Evolutionary conservation across 2,113 vertebrate genomes (phyloP).

Genomic region (Equus quagga): DNA sequence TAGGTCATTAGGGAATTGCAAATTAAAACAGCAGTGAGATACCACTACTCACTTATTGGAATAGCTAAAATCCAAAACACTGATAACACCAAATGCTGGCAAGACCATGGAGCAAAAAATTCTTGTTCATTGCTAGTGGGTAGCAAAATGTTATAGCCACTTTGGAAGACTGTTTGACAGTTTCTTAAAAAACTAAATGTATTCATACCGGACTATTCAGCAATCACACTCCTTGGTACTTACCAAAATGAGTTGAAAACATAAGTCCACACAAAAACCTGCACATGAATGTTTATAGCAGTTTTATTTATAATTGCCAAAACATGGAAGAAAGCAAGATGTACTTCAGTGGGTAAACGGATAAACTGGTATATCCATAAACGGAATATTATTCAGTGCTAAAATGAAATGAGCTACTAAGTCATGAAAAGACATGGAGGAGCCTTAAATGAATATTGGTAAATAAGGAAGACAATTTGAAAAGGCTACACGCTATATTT

Average conservation of each 20-base stretch:
- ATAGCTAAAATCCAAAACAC: not conserved
- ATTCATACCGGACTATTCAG: not conserved
- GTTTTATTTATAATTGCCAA: not conserved
- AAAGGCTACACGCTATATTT: not conserved
- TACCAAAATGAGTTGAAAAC: constrained; percentile 3
- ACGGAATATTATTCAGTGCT: not conserved
- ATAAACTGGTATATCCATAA: not conserved
- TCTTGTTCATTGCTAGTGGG: not conserved
- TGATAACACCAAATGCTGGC: not conserved
- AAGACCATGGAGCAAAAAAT: not conserved
- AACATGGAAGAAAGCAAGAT: not conserved
- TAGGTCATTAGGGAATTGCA: not conserved
- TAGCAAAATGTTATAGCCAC: not conserved
- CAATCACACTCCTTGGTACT: not conserved
- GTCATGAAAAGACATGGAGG: not conserved
- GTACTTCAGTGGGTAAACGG: not conserved
- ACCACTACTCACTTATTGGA: not conserved
- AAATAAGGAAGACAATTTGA: not conserved
- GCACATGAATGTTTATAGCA: not conserved
- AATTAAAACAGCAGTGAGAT: not conserved
- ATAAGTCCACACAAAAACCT: not conserved
- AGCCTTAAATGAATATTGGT: not conserved
- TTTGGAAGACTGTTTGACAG: not conserved
- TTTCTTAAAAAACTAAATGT: not conserved
- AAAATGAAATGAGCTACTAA: not conserved